Percentiles rank a stretch among this genome's conserved stretches.
Conservation (phyloP, 1,140 invertebrate species). For the Glossosoma conforme region DNA sequence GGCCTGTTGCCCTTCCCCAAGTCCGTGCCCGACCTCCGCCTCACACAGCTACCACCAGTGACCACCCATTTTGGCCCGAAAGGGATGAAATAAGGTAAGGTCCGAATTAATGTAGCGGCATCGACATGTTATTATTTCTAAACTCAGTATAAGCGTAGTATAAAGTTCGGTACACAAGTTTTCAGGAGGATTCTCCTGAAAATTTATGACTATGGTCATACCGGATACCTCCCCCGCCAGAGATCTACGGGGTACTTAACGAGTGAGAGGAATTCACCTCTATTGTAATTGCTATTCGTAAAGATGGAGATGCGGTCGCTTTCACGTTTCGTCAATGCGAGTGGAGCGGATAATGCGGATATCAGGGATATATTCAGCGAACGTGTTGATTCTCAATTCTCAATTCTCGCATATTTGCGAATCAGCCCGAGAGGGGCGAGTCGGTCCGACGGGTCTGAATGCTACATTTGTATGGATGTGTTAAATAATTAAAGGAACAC, state of each 20-base stretch:
- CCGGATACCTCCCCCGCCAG: background rate
- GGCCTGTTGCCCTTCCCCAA: conserved; percentile 22
- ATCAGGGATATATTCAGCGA: conserved; percentile 7
- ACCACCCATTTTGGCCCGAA: conserved; percentile 9
- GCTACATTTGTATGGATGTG: too few relatives aligned
- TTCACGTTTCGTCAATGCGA: conserved; percentile 34
- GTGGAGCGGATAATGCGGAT: conserved; percentile 10
- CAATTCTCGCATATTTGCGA: conserved; percentile 5
- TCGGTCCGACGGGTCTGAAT: too few relatives aligned
- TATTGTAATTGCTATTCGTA: conserved; percentile 51
- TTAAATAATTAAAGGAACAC: too few relatives aligned
- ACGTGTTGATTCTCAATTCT: conserved; percentile 6
- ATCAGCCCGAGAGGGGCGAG: background rate
- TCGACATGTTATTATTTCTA: conserved; percentile 31
- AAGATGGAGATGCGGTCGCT: conserved; percentile 48
- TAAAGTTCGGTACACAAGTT: conserved; percentile 9
- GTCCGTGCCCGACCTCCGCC: background rate
- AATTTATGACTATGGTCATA: conserved; percentile 31
- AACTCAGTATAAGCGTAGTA: conserved; percentile 20
- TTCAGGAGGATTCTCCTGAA: conserved; percentile 22
- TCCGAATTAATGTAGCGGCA: conserved; percentile 32
- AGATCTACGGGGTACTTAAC: conserved; percentile 44
- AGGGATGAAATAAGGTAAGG: conserved; percentile 28
- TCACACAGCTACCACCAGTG: background rate
- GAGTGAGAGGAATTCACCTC: conserved; percentile 50